phyloP scores from a whole-genome alignment of 2,113 vertebrate species.

The Charina bottae region DNA sequence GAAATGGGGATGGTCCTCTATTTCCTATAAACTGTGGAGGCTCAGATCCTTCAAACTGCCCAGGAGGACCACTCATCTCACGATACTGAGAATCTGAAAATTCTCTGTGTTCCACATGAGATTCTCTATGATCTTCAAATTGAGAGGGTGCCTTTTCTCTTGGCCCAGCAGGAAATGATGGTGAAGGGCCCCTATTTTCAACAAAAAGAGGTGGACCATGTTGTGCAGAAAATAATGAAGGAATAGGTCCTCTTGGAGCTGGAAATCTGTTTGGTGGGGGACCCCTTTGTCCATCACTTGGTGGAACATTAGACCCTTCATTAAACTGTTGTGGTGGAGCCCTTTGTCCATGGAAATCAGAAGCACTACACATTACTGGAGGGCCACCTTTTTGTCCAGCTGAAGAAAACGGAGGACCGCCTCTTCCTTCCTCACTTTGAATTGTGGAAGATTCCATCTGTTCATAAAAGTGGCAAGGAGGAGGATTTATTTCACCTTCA shows the following conservation, averaged over 20 bases:
- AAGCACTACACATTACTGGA: constrained; percentile 78
- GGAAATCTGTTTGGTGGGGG: constrained; percentile 79
- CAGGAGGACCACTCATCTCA: constrained; percentile 76
- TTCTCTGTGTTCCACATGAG: constrained; percentile 75
- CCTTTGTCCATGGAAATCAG: constrained; percentile 78
- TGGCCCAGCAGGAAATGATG: constrained; percentile 79
- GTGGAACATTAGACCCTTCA: constrained; percentile 67
- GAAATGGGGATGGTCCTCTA: constrained; percentile 67
- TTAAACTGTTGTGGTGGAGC: constrained; percentile 75
- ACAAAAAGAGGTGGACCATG: constrained; percentile 79
- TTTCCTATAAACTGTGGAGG: constrained; percentile 75
- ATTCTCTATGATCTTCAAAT: constrained; percentile 78
- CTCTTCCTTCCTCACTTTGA: constrained; percentile 62
- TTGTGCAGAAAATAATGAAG: constrained; percentile 84
- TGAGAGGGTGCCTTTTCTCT: constrained; percentile 80
- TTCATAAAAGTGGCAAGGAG: constrained; percentile 60
- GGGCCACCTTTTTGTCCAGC: constrained; percentile 58
- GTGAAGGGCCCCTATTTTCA: constrained; percentile 81
- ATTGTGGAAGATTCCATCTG: constrained; percentile 41
- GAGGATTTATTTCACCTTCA: constrained; percentile 65
- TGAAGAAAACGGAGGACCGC: constrained; percentile 64
- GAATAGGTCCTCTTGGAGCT: constrained; percentile 80
- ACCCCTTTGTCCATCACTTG: constrained; percentile 79
- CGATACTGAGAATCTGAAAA: constrained; percentile 78
- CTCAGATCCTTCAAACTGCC: constrained; percentile 72